phyloP scores from a whole-genome alignment of 2,888 invertebrate genomes.

The Campaea margaritaria region DNA sequence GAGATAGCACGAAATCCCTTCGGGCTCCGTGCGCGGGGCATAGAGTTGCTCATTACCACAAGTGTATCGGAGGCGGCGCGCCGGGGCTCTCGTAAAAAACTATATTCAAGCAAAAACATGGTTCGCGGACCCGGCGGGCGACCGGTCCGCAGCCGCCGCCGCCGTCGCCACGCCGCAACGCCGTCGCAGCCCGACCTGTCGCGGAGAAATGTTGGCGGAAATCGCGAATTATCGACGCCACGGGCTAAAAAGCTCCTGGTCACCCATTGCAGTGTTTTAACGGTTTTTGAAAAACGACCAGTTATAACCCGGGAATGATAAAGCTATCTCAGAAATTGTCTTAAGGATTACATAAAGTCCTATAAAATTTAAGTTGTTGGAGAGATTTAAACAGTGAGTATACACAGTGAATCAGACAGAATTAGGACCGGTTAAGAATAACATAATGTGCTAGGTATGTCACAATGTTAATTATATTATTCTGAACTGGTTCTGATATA shows the following conservation, averaged over 20 bases:
- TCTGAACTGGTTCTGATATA: no score
- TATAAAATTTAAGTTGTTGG: no score
- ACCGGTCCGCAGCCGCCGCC: constrained; percentile 1
- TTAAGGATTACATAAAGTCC: no score
- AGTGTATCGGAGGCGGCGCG: constrained; percentile 30
- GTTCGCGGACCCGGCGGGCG: constrained; percentile 51
- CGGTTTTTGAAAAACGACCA: no score
- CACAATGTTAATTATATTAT: no score
- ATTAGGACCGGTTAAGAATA: background rate
- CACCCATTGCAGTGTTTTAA: no score
- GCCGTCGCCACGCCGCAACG: constrained; percentile 22
- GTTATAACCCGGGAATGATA: no score
- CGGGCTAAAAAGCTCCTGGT: background rate
- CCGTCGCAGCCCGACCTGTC: background rate
- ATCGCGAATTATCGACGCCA: constrained; percentile 49
- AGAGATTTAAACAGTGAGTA: no score
- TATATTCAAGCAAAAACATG: constrained; percentile 62
- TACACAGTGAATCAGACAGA: background rate
- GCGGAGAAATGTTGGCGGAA: constrained; percentile 62
- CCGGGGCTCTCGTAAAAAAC: constrained; percentile 57
- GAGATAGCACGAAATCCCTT: constrained; percentile 38
- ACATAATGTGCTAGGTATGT: no score
- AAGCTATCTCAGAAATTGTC: no score
- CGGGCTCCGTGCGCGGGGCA: constrained; percentile 33
- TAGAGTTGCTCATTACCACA: constrained; percentile 56